Conservation (phyloP, 2,797 vertebrate species). For the Scleropages formosus region DNA sequence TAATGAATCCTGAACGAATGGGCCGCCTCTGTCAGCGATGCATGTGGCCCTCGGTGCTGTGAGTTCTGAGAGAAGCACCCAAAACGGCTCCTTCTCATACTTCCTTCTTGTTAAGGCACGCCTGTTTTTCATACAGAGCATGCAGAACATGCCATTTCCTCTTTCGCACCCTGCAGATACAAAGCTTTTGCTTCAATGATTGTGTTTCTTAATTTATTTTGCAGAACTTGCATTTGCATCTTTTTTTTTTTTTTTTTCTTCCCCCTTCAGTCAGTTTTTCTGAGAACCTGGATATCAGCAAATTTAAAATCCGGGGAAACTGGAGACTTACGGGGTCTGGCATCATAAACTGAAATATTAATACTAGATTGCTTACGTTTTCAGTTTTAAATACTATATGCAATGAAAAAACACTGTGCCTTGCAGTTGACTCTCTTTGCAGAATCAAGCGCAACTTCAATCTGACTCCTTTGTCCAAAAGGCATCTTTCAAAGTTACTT, state of each 20-base stretch:
- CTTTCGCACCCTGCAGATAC: slow-evolving; percentile 38
- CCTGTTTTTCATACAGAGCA: slow-evolving; percentile 25
- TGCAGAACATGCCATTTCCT: slow-evolving; percentile 50
- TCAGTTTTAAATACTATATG: neutral
- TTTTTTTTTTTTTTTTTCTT: too few relatives aligned
- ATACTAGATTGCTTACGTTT: too few relatives aligned
- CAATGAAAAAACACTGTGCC: neutral
- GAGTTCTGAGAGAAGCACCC: neutral
- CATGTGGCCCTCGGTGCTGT: too few relatives aligned
- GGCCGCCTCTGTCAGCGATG: too few relatives aligned
- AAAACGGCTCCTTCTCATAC: slow-evolving; percentile 30
- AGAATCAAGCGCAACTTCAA: too few relatives aligned
- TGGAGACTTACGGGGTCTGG: too few relatives aligned
- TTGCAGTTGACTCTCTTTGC: too few relatives aligned
- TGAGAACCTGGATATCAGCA: neutral
- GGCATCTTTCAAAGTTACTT: too few relatives aligned
- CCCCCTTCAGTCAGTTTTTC: neutral
- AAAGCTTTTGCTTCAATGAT: neutral
- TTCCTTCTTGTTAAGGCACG: slow-evolving; percentile 53
- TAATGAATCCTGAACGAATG: too few relatives aligned
- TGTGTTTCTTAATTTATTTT: neutral
- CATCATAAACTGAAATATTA: neutral
- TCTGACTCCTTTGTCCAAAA: too few relatives aligned
- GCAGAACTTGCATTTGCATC: slow-evolving; percentile 13
- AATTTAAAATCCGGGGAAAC: too few relatives aligned